These are phyloP conservation scores for Eilema depressum DNA, from an alignment of 2,888 invertebrate species.

Conservation along the genomic window DNA sequence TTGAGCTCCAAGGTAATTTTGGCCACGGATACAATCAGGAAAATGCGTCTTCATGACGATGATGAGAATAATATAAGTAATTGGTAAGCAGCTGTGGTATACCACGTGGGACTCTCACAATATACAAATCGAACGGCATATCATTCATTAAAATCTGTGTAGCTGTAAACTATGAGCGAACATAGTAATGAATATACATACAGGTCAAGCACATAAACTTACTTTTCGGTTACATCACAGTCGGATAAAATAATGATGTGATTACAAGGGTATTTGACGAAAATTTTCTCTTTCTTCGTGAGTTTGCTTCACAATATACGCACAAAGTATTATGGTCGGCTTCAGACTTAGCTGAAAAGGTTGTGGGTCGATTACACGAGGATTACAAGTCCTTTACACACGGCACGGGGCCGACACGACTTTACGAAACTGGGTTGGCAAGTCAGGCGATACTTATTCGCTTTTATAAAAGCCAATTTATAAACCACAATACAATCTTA, in stretches of 20 bases:
- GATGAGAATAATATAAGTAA: too few species aligned
- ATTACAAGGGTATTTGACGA: neutral
- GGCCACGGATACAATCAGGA: too few species aligned
- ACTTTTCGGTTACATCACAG: neutral
- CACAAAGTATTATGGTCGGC: neutral
- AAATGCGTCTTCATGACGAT: too few species aligned
- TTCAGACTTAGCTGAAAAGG: neutral
- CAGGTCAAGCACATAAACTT: neutral
- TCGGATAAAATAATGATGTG: neutral
- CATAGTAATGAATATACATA: neutral
- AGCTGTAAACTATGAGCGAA: too few species aligned
- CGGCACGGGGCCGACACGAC: slow-evolving; percentile 22
- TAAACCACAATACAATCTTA: too few species aligned
- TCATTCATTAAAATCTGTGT: too few species aligned
- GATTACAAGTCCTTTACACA: slow-evolving; percentile 22
- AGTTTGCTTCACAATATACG: neutral
- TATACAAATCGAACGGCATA: too few species aligned
- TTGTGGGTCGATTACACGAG: slow-evolving; percentile 26
- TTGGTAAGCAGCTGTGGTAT: too few species aligned
- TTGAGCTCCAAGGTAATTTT: too few species aligned
- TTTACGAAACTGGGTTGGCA: neutral
- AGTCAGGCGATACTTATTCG: too few species aligned
- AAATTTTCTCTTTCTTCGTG: neutral
- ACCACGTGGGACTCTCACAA: too few species aligned
- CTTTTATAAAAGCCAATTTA: too few species aligned